Percentiles rank a stretch among this genome's conserved stretches.
phyloP scores from a whole-genome alignment of 92 coral and sea anemone genomes.

The Actinostola sp. region DNA sequence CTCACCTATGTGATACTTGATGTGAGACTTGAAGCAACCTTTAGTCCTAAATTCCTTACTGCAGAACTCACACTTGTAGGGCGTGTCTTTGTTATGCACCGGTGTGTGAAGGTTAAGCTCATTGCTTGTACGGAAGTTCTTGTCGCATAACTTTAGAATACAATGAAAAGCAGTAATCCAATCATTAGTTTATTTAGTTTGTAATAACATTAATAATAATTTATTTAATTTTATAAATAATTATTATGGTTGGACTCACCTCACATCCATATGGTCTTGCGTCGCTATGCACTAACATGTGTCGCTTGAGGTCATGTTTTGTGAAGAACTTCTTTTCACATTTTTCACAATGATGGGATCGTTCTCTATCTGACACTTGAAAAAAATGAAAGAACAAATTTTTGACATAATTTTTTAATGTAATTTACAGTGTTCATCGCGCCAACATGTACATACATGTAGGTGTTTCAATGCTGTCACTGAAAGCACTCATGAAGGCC shows the following conservation, averaged over 20 bases:
- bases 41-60: slow-evolving; percentile 89
- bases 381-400: too few species aligned
- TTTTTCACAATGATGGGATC: slow-evolving; percentile 54
- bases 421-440: too few species aligned
- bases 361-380: slow-evolving; percentile 50
- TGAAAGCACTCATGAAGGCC: too few species aligned
- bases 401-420: too few species aligned
- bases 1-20: slow-evolving; percentile 88
- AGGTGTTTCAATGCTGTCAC: too few species aligned
- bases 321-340: slow-evolving; percentile 73
- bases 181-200: too few species aligned
- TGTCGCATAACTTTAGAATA: slow-evolving; percentile 40
- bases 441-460: too few species aligned
- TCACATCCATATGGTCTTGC: slow-evolving; percentile 70
- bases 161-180: neutral
- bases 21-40: slow-evolving; percentile 85
- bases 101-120: slow-evolving; percentile 76
- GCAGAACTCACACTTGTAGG: slow-evolving; percentile 84
- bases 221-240: too few species aligned
- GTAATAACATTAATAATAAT: too few species aligned
- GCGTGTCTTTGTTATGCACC: slow-evolving; percentile 68
- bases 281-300: slow-evolving; percentile 61
- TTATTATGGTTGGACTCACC: slow-evolving; percentile 45
- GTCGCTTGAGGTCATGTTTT: slow-evolving; percentile 77
- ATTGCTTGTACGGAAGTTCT: slow-evolving; percentile 73